A percentile compares a stretch with the other conserved stretches of the same genome.
Conservation (phyloP, 2,888 invertebrate genomes). For the Caenorhabditis virilis region DNA sequence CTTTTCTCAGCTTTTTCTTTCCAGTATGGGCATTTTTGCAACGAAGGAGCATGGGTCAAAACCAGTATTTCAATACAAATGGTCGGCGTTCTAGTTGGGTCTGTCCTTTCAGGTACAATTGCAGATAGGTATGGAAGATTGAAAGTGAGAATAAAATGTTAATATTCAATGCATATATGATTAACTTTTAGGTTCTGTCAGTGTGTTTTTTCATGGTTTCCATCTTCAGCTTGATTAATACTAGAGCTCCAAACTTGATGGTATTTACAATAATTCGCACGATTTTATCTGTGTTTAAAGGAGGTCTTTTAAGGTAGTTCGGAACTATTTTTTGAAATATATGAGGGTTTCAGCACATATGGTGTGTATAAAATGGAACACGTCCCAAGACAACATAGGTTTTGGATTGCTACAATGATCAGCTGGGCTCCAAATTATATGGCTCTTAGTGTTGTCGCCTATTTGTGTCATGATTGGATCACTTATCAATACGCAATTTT, state of each 20-base stretch:
- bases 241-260: slow-evolving; percentile 17
- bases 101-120: slow-evolving; percentile 33
- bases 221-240: slow-evolving; percentile 19
- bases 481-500: slow-evolving; percentile 53
- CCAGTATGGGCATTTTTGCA: slow-evolving; percentile 54
- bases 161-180: too few relatives aligned
- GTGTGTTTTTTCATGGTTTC: slow-evolving; percentile 37
- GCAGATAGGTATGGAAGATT: slow-evolving; percentile 43
- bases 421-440: slow-evolving; percentile 65
- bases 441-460: slow-evolving; percentile 53
- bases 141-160: slow-evolving; percentile 35
- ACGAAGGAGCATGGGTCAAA: slow-evolving; percentile 52
- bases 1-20: slow-evolving; percentile 7
- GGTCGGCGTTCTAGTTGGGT: slow-evolving; percentile 54
- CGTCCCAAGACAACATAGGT: slow-evolving; percentile 61
- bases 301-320: slow-evolving; percentile 56
- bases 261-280: slow-evolving; percentile 59
- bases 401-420: slow-evolving; percentile 61
- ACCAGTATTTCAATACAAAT: slow-evolving; percentile 61
- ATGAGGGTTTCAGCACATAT: slow-evolving; percentile 38
- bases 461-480: slow-evolving; percentile 57
- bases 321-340: not conserved
- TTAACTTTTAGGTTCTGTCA: slow-evolving; percentile 28
- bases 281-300: slow-evolving; percentile 61
- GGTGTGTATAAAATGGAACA: slow-evolving; percentile 62